Evolutionary conservation across 1,140 invertebrate species (phyloP), one percentile per base, ranked within the genome.

Genomic region (Bombus impatiens): DNA sequence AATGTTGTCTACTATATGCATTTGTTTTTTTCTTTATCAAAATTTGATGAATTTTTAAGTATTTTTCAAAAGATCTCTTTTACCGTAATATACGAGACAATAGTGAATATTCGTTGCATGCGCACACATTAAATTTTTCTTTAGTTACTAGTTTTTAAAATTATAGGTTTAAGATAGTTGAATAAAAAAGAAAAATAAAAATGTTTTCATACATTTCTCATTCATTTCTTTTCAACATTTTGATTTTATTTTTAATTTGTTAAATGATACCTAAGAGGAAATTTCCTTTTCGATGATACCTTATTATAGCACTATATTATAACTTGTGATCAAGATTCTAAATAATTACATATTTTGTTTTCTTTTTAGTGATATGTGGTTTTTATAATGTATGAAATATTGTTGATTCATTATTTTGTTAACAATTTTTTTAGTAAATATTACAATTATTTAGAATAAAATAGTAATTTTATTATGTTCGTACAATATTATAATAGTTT

Each of bases 41-140:
- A 70, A 77, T 53, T 47, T 18, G 0, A 32, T n/a, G 2, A 1
- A 42, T 25, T 68, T 28, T 65, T 6, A 68, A 84, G 15, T 78
- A 84, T 44, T 70, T 59, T 9, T 71, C 15, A 67, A n/a, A 47
- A 28, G 18, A 18, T 32, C n/a, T 77, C 44, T 83, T 71, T 22
- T 22, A 47, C 2, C 35, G 13, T 62, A 62, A 32, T 35, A 28
- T 57, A 12, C 25, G 10, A 1, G 3, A 22, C 32, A 76, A 44
- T 59, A 44, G 40, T 71, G 42, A 82, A 37, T 76, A 47, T 59
- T 82, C 53, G 44, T 12, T 42, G 9, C 9, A 42, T 57, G 68
- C 25, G 47, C 32, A 57, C 18, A 28, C n/a, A 35, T 75, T 75
- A 37, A 65, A 67, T 15, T 35, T 74, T 40, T 47, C 68, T 47